phyloP scores from a whole-genome alignment of 53 echinoderm and acorn worm genomes.

The Holothuria scabra region DNA sequence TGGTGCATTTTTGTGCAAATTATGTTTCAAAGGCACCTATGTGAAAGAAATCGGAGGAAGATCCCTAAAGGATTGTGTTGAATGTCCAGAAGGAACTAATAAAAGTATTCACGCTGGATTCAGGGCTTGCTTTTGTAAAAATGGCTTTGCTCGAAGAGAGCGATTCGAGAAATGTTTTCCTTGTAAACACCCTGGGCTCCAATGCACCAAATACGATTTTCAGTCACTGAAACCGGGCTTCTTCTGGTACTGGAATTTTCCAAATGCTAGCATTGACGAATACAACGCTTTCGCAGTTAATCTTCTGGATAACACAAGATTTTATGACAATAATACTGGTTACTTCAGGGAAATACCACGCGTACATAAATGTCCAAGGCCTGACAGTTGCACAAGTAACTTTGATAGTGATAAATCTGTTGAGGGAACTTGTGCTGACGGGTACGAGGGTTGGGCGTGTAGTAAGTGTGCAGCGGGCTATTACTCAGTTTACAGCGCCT shows the following conservation, averaged over 20 bases:
- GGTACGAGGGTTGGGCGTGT: neutral
- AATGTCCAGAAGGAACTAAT: conserved; percentile 66
- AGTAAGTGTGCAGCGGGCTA: too few relatives aligned
- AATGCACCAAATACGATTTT: conserved; percentile 53
- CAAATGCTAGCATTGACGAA: neutral
- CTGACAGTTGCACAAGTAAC: neutral
- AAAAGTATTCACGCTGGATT: conserved; percentile 63
- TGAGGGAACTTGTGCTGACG: neutral
- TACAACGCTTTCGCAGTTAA: conserved; percentile 5
- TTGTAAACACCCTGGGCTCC: conserved; percentile 37
- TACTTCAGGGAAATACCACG: neutral
- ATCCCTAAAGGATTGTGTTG: conserved; percentile 50
- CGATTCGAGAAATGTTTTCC: conserved; percentile 53
- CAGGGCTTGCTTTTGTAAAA: conserved; percentile 60
- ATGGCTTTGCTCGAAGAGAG: conserved; percentile 42
- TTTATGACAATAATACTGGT: neutral
- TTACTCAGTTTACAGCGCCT: too few relatives aligned
- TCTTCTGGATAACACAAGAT: neutral
- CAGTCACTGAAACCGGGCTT: conserved; percentile 51
- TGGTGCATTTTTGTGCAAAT: neutral
- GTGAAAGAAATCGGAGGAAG: conserved; percentile 39
- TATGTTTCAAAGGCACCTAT: conserved; percentile 61
- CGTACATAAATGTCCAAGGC: conserved; percentile 1
- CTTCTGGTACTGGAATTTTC: conserved; percentile 62
- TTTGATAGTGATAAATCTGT: neutral